phyloP scores from a whole-genome alignment of 2,888 invertebrate species.

The Agapostemon virescens region DNA sequence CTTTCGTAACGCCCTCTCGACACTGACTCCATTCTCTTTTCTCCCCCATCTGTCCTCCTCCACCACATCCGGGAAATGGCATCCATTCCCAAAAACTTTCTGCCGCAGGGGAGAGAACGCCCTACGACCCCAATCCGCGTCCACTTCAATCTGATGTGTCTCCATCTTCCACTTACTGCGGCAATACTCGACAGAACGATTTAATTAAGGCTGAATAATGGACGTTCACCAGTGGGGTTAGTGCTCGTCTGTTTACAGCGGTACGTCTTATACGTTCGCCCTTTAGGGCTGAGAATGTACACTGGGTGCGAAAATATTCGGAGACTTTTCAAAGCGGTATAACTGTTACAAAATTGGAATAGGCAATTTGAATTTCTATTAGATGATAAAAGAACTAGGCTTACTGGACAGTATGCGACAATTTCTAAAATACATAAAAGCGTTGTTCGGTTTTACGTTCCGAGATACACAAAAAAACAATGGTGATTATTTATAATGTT shows the following conservation, averaged over 20 bases:
- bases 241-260: background rate
- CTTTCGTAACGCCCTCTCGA: slow-evolving; percentile 66
- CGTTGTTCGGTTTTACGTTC: too few species aligned
- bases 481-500: too few species aligned
- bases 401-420: too few species aligned
- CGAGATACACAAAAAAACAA: too few species aligned
- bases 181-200: slow-evolving; percentile 38
- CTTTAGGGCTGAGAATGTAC: background rate
- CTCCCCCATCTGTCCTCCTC: slow-evolving; percentile 58
- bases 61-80: slow-evolving; percentile 62
- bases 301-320: too few species aligned
- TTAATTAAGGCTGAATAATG: slow-evolving; percentile 51
- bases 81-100: slow-evolving; percentile 45
- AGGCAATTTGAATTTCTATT: too few species aligned
- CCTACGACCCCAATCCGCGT: slow-evolving; percentile 18
- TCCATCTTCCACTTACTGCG: slow-evolving; percentile 53
- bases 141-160: slow-evolving; percentile 51
- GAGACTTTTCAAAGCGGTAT: too few species aligned
- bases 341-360: too few species aligned
- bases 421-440: too few species aligned
- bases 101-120: background rate
- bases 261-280: background rate
- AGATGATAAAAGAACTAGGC: too few species aligned
- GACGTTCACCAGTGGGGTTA: slow-evolving; percentile 34
- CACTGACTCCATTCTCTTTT: slow-evolving; percentile 54